Percentiles rank a stretch among this genome's conserved stretches.
Evolutionary conservation across 2,888 invertebrate species (phyloP).

Genomic region (Carpatolechia fugitivella): DNA sequence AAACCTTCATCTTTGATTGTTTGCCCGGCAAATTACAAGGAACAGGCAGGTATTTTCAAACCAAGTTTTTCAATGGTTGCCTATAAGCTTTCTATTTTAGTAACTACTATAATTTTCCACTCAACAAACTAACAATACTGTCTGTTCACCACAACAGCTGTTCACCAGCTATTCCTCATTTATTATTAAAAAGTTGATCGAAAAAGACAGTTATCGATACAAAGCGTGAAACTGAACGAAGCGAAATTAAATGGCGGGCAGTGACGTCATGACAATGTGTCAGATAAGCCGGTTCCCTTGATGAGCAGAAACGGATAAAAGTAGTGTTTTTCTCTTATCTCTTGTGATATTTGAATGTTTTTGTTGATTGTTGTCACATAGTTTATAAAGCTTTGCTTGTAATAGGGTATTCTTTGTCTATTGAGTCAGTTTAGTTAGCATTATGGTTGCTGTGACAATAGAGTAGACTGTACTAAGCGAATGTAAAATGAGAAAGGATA

Average conservation of each 20-base stretch:
- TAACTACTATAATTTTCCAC: too few species aligned
- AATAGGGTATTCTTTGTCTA: too few species aligned
- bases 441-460: too few species aligned
- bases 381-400: background rate
- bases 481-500: too few species aligned
- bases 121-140: too few species aligned
- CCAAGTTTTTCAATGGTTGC: too few species aligned
- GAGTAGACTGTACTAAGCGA: too few species aligned
- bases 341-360: conserved; percentile 1
- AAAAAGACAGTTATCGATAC: conserved; percentile 1
- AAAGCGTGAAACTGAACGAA: background rate
- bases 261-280: conserved; percentile 8
- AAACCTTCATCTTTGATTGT: too few species aligned
- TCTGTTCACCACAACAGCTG: background rate
- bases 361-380: background rate
- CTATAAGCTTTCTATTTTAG: too few species aligned
- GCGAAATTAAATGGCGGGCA: background rate
- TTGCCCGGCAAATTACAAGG: too few species aligned
- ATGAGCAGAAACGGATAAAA: background rate
- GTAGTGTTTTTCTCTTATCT: background rate
- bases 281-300: conserved; percentile 2
- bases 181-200: conserved; percentile 7
- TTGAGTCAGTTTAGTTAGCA: too few species aligned
- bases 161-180: background rate
- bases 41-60: too few species aligned